Evolutionary conservation across 2,797 vertebrate genomes (phyloP), one percentile per base, ranked within the genome.

Genomic region (Mustela erminea): DNA sequence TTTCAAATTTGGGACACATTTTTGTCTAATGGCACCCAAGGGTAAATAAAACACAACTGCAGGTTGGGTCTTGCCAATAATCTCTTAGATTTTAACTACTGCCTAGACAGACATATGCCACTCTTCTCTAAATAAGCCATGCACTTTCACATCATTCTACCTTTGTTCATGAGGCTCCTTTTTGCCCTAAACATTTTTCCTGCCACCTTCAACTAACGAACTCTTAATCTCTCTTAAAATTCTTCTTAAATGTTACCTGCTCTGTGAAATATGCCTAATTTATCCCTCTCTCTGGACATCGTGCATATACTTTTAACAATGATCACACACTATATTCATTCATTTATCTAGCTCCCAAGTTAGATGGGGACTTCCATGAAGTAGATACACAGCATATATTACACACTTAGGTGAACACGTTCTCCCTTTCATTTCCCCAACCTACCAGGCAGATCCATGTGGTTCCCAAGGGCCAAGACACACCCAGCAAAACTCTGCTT

Each of bases 401-500:
- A 92, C 80, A 96, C 66, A 96, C 75, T 96, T 87, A 90, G 74
- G 64, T 95, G 58, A 97, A 96, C 52, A 93, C 43, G 89, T 62
- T 84, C 82, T 95, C 90, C 93, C 78, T 88, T 5, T 97, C 27
- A 82, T 97, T 72, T 75, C 93, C 74, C 85, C 93, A 96, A 99
- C 99, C 99, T 99, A 99, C 99, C 99, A 99, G 98, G 99, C 99
- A 98, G 99, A 99, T 98, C 99, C 99, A 0, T 99, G 99, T 38
- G 99, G 99, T 98, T 99, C 99, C 99, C 99, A 99, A 93, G 99
- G 99, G 93, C 99, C 99, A 98, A 99, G 99, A 98, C 99, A 99
- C 97, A 99, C 99, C 99, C 99, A 99, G 98, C 99, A 99, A 99
- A 99, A 99, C 99, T 99, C 99, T 6, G 99, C 99, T 99, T 99